Conservation (phyloP, 2,797 vertebrate species). For the Vespertilio murinus region DNA sequence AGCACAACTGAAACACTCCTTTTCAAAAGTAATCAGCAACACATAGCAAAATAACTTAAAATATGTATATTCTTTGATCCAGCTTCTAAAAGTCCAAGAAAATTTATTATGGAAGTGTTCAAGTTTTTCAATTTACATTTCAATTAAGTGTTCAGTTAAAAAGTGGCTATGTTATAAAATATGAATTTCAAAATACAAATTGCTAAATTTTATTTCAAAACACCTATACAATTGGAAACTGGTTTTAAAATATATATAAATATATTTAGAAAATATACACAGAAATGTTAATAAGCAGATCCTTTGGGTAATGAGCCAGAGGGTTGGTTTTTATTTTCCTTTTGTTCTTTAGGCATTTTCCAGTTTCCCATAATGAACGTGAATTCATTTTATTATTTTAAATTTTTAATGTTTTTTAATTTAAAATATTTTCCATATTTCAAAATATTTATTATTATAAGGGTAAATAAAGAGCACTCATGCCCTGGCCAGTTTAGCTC, state of each 20-base stretch:
- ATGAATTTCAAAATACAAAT: conserved; percentile 5
- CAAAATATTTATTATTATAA: background rate
- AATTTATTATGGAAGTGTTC: background rate
- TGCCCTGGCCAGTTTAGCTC: too few species aligned
- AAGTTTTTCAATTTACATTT: conserved; percentile 24
- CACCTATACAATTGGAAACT: background rate
- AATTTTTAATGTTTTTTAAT: background rate
- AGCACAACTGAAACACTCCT: background rate
- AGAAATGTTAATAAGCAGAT: conserved; percentile 14
- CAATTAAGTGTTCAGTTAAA: background rate
- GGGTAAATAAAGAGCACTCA: background rate
- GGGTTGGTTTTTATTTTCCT: background rate
- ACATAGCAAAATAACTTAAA: conserved; percentile 6
- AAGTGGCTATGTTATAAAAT: background rate
- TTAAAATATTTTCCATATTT: background rate
- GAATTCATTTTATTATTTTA: background rate
- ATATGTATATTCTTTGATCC: background rate
- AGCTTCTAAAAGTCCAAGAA: conserved; percentile 3
- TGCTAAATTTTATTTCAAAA: background rate
- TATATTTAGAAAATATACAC: background rate
- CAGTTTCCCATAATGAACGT: background rate
- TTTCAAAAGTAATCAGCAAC: conserved; percentile 24
- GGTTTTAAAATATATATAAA: background rate
- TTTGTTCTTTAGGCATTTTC: conserved; percentile 9
- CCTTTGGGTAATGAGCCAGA: background rate